These are phyloP conservation scores for Trematocara variabile DNA, from an alignment of 2,113 vertebrate genomes.

Conservation along the genomic window DNA sequence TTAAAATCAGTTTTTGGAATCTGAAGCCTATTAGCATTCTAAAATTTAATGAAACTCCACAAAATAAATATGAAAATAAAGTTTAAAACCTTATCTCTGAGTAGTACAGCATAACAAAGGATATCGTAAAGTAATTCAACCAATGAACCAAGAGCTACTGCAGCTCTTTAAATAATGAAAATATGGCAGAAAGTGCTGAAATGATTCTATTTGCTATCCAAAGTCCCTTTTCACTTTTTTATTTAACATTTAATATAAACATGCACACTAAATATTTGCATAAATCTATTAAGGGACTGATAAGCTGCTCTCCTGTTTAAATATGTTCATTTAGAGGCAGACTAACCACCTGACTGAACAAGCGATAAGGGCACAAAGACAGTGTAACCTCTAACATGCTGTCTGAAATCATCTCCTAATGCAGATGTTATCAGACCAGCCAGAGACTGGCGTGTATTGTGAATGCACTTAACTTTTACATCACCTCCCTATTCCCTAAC, in stretches of 20 bases:
- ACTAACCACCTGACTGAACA: neutral
- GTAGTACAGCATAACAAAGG: neutral
- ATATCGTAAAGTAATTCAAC: neutral
- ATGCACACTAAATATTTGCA: neutral
- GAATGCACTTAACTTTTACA: constrained; percentile 55
- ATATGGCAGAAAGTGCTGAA: neutral
- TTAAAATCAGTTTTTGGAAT: neutral
- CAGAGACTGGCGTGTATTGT: neutral
- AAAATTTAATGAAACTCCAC: neutral
- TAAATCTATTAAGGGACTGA: constrained; percentile 24
- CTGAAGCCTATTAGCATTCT: neutral
- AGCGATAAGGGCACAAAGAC: constrained; percentile 47
- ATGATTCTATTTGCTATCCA: neutral
- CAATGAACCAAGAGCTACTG: neutral
- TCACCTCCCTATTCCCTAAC: constrained; percentile 9
- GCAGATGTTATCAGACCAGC: constrained; percentile 49
- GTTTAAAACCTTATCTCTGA: neutral
- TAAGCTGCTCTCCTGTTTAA: neutral
- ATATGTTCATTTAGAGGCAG: constrained; percentile 22
- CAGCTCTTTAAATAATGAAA: neutral
- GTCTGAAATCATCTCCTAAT: neutral
- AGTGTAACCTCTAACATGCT: constrained; percentile 37
- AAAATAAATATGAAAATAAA: neutral
- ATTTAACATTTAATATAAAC: neutral
- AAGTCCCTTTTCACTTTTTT: neutral